Evolutionary conservation across 2,113 vertebrate species (phyloP), one percentile per base, ranked within the genome.

Genomic region (Pedionomus torquatus): DNA sequence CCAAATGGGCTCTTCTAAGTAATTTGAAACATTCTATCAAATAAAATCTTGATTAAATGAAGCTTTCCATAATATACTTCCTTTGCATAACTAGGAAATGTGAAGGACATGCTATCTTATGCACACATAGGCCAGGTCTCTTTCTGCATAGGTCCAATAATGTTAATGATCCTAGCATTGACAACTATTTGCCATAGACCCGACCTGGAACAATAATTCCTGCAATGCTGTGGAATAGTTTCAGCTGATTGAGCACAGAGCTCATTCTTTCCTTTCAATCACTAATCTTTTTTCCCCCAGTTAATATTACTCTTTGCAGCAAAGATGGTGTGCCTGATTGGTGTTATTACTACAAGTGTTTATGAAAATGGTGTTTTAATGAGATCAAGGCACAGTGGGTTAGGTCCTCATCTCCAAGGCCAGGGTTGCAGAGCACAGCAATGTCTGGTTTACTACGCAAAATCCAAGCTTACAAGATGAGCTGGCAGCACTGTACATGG

Each of bases 321-420:
- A 93, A 89, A 96, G 57, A 80, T 70, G 54, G 17, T 58, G 49
- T 92, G 58, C 18, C 39, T 87, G 54, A 92, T 86, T 94, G 84
- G 52, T 89, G 83, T 69, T 91, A 85, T 92, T 90, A 91, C 55
- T 78, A n/a, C 46, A 93, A 83, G 64, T 90, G 92, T 97, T 95
- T 92, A 95, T 86, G 86, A 77, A 94, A 70, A 95, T 24, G 3
- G 21, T 44, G 39, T 41, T 83, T 93, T 90, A 93, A 92, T 61
- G 83, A 90, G 77, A 93, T 91, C 69, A 90, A 96, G 15, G 48
- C 58, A 72, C 57, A 82, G 52, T 52, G 60, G 63, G 70, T 61
- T 57, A 64, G 71, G 41, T 88, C 41, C 33, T 15, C 49, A 72
- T 23, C 25, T 87, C 37, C 46, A 89, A 93, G 77, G n/a, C 35